phyloP scores from a whole-genome alignment of 2,888 invertebrate genomes.

The Habroteleia sp. region DNA sequence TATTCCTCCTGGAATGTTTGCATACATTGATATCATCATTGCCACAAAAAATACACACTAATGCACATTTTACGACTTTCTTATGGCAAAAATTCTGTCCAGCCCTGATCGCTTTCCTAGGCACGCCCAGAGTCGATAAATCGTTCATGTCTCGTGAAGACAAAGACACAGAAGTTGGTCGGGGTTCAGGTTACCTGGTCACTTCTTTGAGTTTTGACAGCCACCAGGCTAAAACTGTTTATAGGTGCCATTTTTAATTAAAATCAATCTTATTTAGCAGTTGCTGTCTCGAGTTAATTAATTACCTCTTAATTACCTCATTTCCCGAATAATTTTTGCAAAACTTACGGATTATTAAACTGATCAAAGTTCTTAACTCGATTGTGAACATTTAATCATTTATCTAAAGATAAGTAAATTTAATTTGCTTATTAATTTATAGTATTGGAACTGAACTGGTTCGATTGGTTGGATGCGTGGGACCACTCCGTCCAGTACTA shows the following conservation, averaged over 20 bases:
- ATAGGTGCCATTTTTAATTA: conserved; percentile 83
- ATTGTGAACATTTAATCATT: background rate
- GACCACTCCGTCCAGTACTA: conserved; percentile 93
- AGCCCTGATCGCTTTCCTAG: conserved; percentile 91
- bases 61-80: conserved; percentile 92
- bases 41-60: conserved; percentile 90
- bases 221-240: conserved; percentile 93
- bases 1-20: conserved; percentile 93
- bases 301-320: background rate
- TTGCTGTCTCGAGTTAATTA: no score
- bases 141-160: conserved; percentile 87
- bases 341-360: no score
- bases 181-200: conserved; percentile 87
- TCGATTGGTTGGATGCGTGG: conserved; percentile 92
- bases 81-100: conserved; percentile 97
- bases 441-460: conserved; percentile 95
- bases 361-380: no score
- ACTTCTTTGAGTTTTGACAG: conserved; percentile 89
- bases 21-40: conserved; percentile 91
- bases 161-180: conserved; percentile 82
- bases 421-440: conserved; percentile 70
- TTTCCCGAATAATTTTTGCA: no score
- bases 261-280: background rate
- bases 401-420: conserved; percentile 1
- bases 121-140: conserved; percentile 92